phyloP scores from a whole-genome alignment of 1,140 invertebrate species.

The Achroia grisella region DNA sequence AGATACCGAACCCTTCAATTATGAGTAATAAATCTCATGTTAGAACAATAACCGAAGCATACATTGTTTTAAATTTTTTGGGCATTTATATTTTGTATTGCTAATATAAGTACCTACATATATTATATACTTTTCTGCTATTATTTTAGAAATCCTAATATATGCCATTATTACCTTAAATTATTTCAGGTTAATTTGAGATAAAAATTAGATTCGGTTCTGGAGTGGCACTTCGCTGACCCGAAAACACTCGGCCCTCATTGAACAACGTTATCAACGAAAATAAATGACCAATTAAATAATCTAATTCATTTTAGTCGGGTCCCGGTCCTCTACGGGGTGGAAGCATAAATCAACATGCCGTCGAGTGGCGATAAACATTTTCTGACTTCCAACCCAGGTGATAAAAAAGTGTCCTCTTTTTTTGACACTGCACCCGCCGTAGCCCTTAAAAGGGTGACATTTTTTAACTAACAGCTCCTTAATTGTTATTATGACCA shows the following conservation, averaged over 20 bases:
- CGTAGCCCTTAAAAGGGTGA: conserved; percentile 56
- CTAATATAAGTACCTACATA: no score
- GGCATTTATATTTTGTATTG: no score
- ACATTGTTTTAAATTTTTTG: conserved; percentile 16
- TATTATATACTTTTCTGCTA: no score
- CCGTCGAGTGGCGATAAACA: conserved; percentile 68
- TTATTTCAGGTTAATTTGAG: conserved; percentile 8
- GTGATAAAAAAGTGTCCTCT: conserved; percentile 63
- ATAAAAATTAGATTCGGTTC: conserved; percentile 24
- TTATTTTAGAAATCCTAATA: no score
- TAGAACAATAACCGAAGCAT: conserved; percentile 57
- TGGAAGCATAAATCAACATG: conserved; percentile 71
- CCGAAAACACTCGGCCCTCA: conserved; percentile 35
- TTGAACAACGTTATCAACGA: conserved; percentile 52
- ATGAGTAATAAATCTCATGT: conserved; percentile 65
- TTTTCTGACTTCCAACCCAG: conserved; percentile 68
- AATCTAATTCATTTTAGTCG: conserved; percentile 64
- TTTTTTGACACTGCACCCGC: conserved; percentile 50
- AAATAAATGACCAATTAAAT: conserved; percentile 72
- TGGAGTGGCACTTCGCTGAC: conserved; percentile 41
- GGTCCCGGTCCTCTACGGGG: conserved; percentile 38
- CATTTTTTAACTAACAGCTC: conserved; percentile 65
- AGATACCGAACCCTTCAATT: conserved; percentile 57
- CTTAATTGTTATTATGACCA: conserved; percentile 60
- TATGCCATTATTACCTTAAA: conserved; percentile 2